These are phyloP conservation scores for Drosophila seclusa DNA, from an alignment of 2,888 invertebrate genomes.

Conservation along the genomic window DNA sequence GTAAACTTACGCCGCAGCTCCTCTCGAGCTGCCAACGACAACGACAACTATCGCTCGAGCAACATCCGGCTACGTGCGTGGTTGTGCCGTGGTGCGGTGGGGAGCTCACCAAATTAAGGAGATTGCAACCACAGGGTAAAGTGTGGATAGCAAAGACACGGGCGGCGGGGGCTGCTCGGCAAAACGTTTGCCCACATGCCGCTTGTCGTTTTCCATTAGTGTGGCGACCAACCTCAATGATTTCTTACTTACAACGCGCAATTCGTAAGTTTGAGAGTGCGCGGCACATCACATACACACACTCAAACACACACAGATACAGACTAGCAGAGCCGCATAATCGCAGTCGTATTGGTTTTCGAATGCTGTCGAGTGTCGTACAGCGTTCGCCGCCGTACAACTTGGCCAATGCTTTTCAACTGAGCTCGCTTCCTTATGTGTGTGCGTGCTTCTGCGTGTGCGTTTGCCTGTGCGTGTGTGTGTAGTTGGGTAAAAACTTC, in stretches of 20 bases:
- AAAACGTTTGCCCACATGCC: constrained; percentile 73
- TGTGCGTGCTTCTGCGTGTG: constrained; percentile 16
- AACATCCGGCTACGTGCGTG: constrained; percentile 74
- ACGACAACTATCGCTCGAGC: constrained; percentile 70
- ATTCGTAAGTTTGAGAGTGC: constrained; percentile 63
- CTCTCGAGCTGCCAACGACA: constrained; percentile 55
- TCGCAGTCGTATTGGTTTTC: constrained; percentile 74
- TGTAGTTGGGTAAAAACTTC: constrained; percentile 65
- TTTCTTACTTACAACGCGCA: constrained; percentile 77
- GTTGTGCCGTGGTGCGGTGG: constrained; percentile 15
- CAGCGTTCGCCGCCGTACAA: constrained; percentile 36
- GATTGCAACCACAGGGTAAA: constrained; percentile 41
- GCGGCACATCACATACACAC: constrained; percentile 39
- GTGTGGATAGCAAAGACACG: neutral
- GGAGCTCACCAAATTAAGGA: constrained; percentile 36
- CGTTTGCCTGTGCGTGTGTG: constrained; percentile 33
- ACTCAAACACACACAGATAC: constrained; percentile 7
- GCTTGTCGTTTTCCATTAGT: constrained; percentile 80
- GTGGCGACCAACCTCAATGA: constrained; percentile 79
- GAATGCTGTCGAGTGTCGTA: constrained; percentile 60
- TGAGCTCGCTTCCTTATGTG: constrained; percentile 41
- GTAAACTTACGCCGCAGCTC: constrained; percentile 56
- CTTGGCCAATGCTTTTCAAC: constrained; percentile 63
- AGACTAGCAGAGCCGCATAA: constrained; percentile 53
- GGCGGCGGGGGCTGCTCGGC: constrained; percentile 6